Conservation (phyloP, 2,113 vertebrate genomes). For the Mola mola region DNA sequence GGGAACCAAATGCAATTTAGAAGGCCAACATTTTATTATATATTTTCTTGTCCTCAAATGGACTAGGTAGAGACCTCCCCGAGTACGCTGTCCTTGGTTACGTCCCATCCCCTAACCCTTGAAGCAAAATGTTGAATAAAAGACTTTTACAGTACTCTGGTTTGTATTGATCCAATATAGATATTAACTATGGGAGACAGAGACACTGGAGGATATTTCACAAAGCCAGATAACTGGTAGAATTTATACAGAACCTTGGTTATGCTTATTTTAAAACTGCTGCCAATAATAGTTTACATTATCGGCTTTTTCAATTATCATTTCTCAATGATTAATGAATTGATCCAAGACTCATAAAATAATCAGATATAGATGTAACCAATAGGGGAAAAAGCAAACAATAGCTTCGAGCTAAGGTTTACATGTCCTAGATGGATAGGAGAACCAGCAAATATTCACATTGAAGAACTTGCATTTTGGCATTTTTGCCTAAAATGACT, state of each 20-base stretch:
- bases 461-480: background rate
- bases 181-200: constrained; percentile 1
- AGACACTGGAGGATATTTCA: no score
- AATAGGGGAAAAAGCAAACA: no score
- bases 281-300: background rate
- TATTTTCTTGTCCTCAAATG: constrained; percentile 59
- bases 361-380: no score
- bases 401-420: background rate
- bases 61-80: constrained; percentile 63
- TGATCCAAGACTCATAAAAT: no score
- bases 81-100: constrained; percentile 56
- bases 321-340: no score
- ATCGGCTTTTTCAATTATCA: no score
- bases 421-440: background rate
- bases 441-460: background rate
- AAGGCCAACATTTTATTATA: constrained; percentile 77
- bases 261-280: no score
- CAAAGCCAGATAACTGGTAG: no score
- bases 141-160: constrained; percentile 76
- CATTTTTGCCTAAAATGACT: background rate
- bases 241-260: background rate
- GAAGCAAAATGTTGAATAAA: constrained; percentile 81
- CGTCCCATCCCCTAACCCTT: constrained; percentile 61
- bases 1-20: constrained; percentile 75
- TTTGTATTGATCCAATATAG: constrained; percentile 38